A percentile compares a stretch with the other conserved stretches of the same genome.
Evolutionary conservation across 2,797 vertebrate genomes (phyloP).

Genomic region (Acanthurus lineatus): DNA sequence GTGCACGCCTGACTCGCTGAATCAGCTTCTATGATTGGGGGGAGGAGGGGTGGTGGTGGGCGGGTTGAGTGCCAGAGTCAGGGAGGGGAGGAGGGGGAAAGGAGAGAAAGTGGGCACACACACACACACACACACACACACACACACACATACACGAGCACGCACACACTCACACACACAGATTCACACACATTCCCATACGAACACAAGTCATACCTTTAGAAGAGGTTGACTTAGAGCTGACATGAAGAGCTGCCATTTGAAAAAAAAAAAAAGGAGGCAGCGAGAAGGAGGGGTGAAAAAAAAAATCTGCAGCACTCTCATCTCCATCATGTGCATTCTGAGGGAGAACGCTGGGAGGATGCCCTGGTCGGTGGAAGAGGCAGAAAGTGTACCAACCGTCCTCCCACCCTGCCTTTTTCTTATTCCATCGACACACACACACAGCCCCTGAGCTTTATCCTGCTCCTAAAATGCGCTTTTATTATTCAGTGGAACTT

Average conservation of each 20-base stretch:
- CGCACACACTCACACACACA: background rate
- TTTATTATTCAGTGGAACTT: constrained; percentile 81
- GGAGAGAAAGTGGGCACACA: constrained; percentile 61
- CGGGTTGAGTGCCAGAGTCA: constrained; percentile 79
- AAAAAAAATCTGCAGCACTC: constrained; percentile 83
- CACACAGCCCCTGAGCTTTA: constrained; percentile 65
- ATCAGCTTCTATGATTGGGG: constrained; percentile 92
- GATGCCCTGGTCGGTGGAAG: constrained; percentile 78
- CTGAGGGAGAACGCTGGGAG: constrained; percentile 78
- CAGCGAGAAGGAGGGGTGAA: constrained; percentile 52
- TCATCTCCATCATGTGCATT: constrained; percentile 81
- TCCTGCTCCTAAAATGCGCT: constrained; percentile 70
- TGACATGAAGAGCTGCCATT: constrained; percentile 79
- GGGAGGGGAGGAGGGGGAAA: constrained; percentile 71
- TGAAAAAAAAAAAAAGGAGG: constrained; percentile 54
- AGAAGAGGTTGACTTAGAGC: constrained; percentile 82
- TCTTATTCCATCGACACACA: constrained; percentile 68
- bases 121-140: background rate
- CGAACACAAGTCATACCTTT: constrained; percentile 88
- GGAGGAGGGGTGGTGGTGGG: constrained; percentile 74
- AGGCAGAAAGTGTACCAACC: constrained; percentile 73
- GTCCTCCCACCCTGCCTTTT: constrained; percentile 69
- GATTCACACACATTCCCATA: constrained; percentile 67
- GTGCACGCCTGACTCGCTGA: constrained; percentile 91
- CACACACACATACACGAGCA: no score